Base-by-base conservation (phyloP, 2,888 invertebrate genomes). In the Sinohyriopsis cumingii region DNA sequence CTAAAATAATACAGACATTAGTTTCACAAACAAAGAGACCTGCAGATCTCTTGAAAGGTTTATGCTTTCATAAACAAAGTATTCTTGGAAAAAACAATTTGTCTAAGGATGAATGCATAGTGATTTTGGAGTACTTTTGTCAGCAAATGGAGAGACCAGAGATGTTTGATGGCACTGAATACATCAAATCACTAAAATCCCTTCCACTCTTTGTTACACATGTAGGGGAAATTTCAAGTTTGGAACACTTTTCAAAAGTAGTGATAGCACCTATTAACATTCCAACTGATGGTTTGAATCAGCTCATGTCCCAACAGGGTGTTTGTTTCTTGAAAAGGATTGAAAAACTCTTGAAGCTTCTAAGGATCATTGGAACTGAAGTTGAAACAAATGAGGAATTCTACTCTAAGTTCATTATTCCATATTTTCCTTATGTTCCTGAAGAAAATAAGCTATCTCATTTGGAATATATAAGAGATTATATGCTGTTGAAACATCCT, bases 191-290 rank as follows among this genome's bases (percentile, higher is more conserved):
- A 20, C 55, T 64, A 3, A 54, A 28, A 55, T 19, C 22, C 20
- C 25, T 64, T 24, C 64, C 64, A 1, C n/a, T 64, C 24, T 64
- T 64, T 55, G 55, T 64, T 20, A 64, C 64, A 53, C 20, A 64
- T 22, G 1, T 7, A 18, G 62, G 62, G 3, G 22, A 53, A 2
- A 20, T 24, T 22, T 54, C 25, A 20, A 19, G 45, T 9, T 25
- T 54, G 18, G 24, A 25, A 53, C 9, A 64, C 62, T n/a, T 22
- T 33, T 5, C 9, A 9, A 2, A 55, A 24, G 20, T 64, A 22
- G 33, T 64, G 53, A 24, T 64, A n/a, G 12, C 55, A 55, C 64
- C 64, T 20, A 9, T 6, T 15, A 55, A 20, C 9, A 64, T 64
- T 25, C 64, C 64, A n/a, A 9, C 5, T 15, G 22, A 53, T 55